phyloP scores from a whole-genome alignment of 2,113 vertebrate species.

The Orientallactaga bullata region DNA sequence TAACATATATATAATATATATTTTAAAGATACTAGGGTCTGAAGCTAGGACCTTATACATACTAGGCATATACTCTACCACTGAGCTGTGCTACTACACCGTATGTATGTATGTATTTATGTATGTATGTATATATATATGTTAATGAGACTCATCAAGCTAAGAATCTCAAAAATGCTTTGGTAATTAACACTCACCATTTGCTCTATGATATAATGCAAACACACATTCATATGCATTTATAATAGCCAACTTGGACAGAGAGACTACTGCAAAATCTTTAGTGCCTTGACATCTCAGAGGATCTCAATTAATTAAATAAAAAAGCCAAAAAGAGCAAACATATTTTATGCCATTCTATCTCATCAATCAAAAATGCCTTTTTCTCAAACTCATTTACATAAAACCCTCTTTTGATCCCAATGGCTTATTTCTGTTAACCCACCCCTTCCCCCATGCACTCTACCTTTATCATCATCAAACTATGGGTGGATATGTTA shows the following conservation, averaged over 20 bases:
- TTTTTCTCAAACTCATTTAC: slow-evolving; percentile 62
- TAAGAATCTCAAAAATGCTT: slow-evolving; percentile 32
- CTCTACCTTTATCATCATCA: not conserved
- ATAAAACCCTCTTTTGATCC: slow-evolving; percentile 48
- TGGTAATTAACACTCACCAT: not conserved
- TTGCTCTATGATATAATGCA: not conserved
- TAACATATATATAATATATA: not conserved
- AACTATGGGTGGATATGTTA: not conserved
- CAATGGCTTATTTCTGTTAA: not conserved
- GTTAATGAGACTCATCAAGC: not conserved
- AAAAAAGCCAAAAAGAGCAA: slow-evolving; percentile 8
- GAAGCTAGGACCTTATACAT: not conserved
- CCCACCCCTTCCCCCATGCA: not conserved
- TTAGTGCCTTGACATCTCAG: not conserved
- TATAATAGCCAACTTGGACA: not conserved
- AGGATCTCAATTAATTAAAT: slow-evolving; percentile 4
- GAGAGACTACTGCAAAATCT: slow-evolving; percentile 42
- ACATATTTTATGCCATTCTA: slow-evolving; percentile 37
- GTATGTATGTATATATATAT: slow-evolving; percentile 5
- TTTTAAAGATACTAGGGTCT: not conserved
- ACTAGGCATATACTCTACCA: not conserved
- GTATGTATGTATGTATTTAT: too few species aligned
- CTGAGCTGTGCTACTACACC: not conserved
- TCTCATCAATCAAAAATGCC: slow-evolving; percentile 49
- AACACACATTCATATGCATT: not conserved